Evolutionary conservation across 2,797 vertebrate genomes (phyloP), one percentile per base, ranked within the genome.

Genomic region (Brotula barbata): DNA sequence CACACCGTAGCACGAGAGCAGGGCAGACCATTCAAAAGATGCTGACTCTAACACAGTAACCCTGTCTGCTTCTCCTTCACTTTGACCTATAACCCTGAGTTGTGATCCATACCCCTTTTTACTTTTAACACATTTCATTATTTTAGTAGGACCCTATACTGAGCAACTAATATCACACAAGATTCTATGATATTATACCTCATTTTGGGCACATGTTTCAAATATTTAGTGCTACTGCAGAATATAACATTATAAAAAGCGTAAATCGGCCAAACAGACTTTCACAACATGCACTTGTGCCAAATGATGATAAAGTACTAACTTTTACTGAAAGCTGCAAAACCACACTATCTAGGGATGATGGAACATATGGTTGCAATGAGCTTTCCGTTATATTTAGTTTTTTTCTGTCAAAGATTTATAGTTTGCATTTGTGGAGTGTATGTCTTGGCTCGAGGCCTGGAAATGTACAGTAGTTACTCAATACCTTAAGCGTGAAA

Each of bases 241-340:
- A 57, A 42, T 58, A 19, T 25, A 67, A 62, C 6, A 21, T 48
- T 40, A 69, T 79, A 36, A 58, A 71, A 51, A 2, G 1, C 8
- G 45, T 19, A 25, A 58, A 63, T 64, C 34, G 61, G 62, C 78
- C 75, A 75, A 52, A 58, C 48, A 8, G 36, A 80, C 63, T 39
- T 64, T 71, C 50, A 65, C 28, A 21, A 60, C 64, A 65, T 66
- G 60, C 46, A 58, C 49, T 20, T 49, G 37, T 49, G 68, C 61
- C 64, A 68, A 71, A 83, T 78, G 50, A 76, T 66, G 78, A 88
- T 80, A 43, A 81, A 79, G 71, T 59, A 68, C 60, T 62, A n/a
- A n/a, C 60, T 55, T 45, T 37, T 15, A 49, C 23, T 58, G 39
- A 63, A 53, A 42, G 14, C 54, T 66, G 45, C 28, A 68, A 28